Evolutionary conservation across 2,797 vertebrate genomes (phyloP).

Genomic region (Enteromius argenteus): DNA sequence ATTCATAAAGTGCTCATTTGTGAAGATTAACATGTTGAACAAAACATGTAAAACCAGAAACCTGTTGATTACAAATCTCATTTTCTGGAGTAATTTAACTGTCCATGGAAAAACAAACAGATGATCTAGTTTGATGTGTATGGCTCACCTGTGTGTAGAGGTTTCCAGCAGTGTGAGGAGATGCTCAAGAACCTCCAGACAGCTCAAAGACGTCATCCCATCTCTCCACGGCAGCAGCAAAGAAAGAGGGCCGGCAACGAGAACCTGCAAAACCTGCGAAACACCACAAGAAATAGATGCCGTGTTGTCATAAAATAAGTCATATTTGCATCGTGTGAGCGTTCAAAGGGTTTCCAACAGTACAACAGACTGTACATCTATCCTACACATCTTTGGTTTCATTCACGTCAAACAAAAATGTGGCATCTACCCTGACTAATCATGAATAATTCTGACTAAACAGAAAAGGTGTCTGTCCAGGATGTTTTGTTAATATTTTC

Average conservation of each 20-base stretch:
- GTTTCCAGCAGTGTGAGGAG: constrained; percentile 78
- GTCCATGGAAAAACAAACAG: neutral
- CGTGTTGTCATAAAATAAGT: neutral
- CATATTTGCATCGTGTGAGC: no score
- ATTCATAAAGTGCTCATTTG: neutral
- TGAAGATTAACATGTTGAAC: neutral
- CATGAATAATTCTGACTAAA: neutral
- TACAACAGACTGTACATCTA: neutral
- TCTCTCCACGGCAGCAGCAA: constrained; percentile 79
- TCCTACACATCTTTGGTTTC: neutral
- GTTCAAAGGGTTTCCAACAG: neutral
- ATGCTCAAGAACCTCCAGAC: constrained; percentile 80
- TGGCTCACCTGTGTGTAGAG: constrained; percentile 82
- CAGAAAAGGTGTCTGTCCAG: neutral
- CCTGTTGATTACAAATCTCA: neutral
- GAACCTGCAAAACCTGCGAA: constrained; percentile 83
- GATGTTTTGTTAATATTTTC: constrained; percentile 18
- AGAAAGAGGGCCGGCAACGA: constrained; percentile 76
- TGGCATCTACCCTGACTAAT: constrained; percentile 3
- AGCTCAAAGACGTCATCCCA: constrained; percentile 69
- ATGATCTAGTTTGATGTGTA: neutral
- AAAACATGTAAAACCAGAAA: neutral
- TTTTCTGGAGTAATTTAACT: neutral
- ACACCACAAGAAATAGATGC: constrained; percentile 10
- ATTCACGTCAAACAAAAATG: constrained; percentile 2